A percentile compares a stretch with the other conserved stretches of the same genome.
Evolutionary conservation across 2,797 vertebrate species (phyloP).

Genomic region (Tangara arthus): DNA sequence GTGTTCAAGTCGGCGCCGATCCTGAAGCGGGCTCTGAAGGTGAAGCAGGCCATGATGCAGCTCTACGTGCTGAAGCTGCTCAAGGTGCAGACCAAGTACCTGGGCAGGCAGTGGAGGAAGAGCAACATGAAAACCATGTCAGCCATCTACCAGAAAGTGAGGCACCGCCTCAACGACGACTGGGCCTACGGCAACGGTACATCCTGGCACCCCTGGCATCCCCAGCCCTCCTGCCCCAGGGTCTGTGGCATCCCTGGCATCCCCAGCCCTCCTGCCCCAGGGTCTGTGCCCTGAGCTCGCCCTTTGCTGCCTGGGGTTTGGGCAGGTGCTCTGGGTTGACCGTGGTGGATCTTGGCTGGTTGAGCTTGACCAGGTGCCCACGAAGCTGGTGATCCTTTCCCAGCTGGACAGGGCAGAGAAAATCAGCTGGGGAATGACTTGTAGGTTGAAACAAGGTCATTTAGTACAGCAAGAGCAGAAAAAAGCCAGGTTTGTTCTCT

Average conservation of each 20-base stretch:
- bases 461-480: background rate
- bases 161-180: constrained; percentile 73
- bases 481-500: background rate
- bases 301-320: background rate
- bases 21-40: constrained; percentile 81
- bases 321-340: background rate
- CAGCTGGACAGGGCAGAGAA: background rate
- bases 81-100: constrained; percentile 83
- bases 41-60: constrained; percentile 85
- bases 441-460: background rate
- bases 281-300: background rate
- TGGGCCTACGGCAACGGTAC: background rate
- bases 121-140: constrained; percentile 88
- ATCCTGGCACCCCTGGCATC: rapidly evolving
- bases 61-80: constrained; percentile 82
- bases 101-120: constrained; percentile 82
- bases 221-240: no score
- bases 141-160: constrained; percentile 83
- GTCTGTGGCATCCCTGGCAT: no score
- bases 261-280: background rate
- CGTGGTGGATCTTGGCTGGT: background rate
- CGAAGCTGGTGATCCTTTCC: background rate
- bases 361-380: background rate
- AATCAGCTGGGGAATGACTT: background rate
- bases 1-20: constrained; percentile 83